Conservation (phyloP, 2,113 vertebrate genomes). For the Spilogale gracilis region DNA sequence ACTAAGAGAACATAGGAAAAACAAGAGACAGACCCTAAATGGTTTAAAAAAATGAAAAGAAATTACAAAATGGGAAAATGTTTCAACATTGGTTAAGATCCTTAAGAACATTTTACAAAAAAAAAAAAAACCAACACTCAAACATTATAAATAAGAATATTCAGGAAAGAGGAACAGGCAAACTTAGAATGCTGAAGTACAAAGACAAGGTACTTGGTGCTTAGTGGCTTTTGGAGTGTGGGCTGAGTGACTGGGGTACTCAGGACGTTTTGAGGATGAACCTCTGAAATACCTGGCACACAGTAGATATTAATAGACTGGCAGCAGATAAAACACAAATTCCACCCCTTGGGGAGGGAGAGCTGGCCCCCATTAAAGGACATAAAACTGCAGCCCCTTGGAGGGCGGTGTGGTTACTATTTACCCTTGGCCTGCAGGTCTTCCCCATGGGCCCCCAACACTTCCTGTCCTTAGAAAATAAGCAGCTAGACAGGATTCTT, state of each 20-base stretch:
- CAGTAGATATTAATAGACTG: neutral
- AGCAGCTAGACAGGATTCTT: neutral
- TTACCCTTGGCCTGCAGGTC: rapidly evolving
- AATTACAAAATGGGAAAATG: neutral
- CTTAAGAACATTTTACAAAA: neutral
- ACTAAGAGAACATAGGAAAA: neutral
- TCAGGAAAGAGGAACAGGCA: neutral
- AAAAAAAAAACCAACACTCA: neutral
- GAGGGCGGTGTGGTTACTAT: no score
- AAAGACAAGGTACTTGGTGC: neutral
- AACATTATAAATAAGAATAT: neutral
- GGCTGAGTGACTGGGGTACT: neutral
- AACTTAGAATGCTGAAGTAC: neutral
- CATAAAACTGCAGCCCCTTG: neutral
- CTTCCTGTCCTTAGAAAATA: neutral
- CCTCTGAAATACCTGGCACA: neutral
- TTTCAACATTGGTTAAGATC: neutral
- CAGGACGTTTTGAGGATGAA: neutral
- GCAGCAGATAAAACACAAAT: neutral
- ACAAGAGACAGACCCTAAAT: neutral
- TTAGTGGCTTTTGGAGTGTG: neutral
- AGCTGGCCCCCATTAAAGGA: rapidly evolving
- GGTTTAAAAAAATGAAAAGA: neutral
- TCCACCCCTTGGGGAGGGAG: rapidly evolving
- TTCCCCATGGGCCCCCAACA: neutral